Percentiles rank a stretch among this genome's conserved stretches.
Evolutionary conservation across 2,797 vertebrate species (phyloP).

Genomic region (Takifugu ocellatus): DNA sequence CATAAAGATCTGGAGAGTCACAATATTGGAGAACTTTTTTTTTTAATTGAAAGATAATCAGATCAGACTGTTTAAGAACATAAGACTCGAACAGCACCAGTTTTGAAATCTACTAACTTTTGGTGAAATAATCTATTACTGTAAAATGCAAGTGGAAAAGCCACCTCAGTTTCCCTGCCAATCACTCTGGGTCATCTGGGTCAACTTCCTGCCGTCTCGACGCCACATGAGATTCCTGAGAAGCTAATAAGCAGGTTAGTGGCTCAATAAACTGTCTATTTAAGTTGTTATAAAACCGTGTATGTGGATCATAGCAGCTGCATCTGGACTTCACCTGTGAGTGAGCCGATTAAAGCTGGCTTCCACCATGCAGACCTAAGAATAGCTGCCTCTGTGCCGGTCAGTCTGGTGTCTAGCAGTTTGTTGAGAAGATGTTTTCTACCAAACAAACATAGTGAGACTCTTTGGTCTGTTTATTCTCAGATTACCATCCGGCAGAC

Average conservation of each 20-base stretch:
- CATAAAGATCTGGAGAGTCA: too few species aligned
- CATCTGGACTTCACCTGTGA: slow-evolving; percentile 27
- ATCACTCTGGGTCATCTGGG: slow-evolving; percentile 8
- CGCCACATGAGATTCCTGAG: slow-evolving; percentile 16
- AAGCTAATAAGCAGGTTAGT: slow-evolving; percentile 22
- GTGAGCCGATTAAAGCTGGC: neutral
- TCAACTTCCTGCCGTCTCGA: slow-evolving; percentile 28
- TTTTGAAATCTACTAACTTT: too few species aligned
- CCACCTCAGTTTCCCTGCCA: slow-evolving; percentile 6
- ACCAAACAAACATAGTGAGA: neutral
- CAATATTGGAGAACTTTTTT: too few species aligned
- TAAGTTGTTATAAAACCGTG: neutral
- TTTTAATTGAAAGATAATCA: too few species aligned
- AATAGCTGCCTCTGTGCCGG: neutral
- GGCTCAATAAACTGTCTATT: slow-evolving; percentile 5
- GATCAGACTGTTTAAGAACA: too few species aligned
- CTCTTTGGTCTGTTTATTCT: neutral
- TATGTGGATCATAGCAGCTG: neutral
- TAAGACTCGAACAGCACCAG: too few species aligned
- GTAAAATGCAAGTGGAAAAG: neutral
- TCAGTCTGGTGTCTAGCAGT: neutral
- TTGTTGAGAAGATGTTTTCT: neutral
- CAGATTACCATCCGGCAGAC: slow-evolving; percentile 33
- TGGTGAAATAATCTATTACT: too few species aligned
- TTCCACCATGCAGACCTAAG: neutral